phyloP scores from a whole-genome alignment of 2,113 vertebrate species.

The Pollachius pollachius region DNA sequence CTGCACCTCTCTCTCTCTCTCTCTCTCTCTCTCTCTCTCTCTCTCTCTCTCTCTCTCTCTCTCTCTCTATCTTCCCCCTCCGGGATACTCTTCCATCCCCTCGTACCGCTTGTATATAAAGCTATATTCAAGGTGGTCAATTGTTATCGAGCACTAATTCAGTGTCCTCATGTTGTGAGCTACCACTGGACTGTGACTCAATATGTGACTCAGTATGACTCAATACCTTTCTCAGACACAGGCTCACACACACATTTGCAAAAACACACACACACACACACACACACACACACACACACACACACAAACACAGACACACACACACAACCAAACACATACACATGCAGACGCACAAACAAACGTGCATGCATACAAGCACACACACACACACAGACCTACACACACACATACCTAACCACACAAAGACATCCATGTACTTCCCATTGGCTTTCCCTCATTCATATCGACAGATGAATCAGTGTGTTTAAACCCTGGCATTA shows the following conservation, averaged over 20 bases:
- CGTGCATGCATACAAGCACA: too few species aligned
- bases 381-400: too few species aligned
- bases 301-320: neutral
- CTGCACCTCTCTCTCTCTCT: constrained; percentile 14
- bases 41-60: constrained; percentile 22
- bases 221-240: constrained; percentile 33
- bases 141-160: constrained; percentile 55
- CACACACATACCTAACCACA: too few species aligned
- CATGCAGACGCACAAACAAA: neutral
- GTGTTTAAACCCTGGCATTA: constrained; percentile 33
- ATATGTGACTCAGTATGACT: constrained; percentile 62
- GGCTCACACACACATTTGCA: neutral
- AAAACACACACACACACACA: too few species aligned
- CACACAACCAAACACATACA: neutral
- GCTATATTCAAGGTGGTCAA: constrained; percentile 30
- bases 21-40: constrained; percentile 18
- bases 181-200: constrained; percentile 55
- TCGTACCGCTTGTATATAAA: too few species aligned
- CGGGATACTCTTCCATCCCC: constrained; percentile 10
- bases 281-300: neutral
- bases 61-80: constrained; percentile 10
- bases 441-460: constrained; percentile 28
- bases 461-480: constrained; percentile 27
- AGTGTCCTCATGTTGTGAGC: constrained; percentile 57
- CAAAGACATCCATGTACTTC: constrained; percentile 15